These are phyloP conservation scores for Silurus glanis DNA, from an alignment of 2,113 vertebrate genomes.

Conservation along the genomic window DNA sequence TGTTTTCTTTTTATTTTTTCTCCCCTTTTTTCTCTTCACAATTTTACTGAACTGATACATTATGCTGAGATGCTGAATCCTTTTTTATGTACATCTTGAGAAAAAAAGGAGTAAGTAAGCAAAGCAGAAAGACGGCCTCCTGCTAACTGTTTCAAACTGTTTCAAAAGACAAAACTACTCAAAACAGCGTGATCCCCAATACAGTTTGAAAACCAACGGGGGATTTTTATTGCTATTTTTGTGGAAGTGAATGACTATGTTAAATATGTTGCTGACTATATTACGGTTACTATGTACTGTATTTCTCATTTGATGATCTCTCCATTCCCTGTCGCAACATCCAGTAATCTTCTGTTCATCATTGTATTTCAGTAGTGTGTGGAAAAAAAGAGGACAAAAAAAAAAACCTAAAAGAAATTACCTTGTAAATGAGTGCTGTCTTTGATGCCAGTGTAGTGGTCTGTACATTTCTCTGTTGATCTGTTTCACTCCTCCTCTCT, in stretches of 20 bases:
- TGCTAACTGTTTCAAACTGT: slow-evolving; percentile 67
- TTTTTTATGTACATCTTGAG: slow-evolving; percentile 75
- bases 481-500: slow-evolving; percentile 33
- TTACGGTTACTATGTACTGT: slow-evolving; percentile 76
- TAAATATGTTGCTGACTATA: slow-evolving; percentile 64
- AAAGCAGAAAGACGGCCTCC: slow-evolving; percentile 57
- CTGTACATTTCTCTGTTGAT: slow-evolving; percentile 61
- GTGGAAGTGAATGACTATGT: slow-evolving; percentile 76
- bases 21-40: slow-evolving; percentile 46
- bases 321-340: slow-evolving; percentile 78
- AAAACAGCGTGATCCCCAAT: slow-evolving; percentile 67
- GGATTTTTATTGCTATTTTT: slow-evolving; percentile 78
- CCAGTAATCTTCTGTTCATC: slow-evolving; percentile 79
- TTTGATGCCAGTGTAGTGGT: slow-evolving; percentile 86
- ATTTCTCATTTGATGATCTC: slow-evolving; percentile 74
- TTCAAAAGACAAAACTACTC: slow-evolving; percentile 50
- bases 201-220: slow-evolving; percentile 67
- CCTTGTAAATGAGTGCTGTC: slow-evolving; percentile 85
- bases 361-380: slow-evolving; percentile 87
- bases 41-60: slow-evolving; percentile 79
- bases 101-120: slow-evolving; percentile 60
- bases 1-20: slow-evolving; percentile 48
- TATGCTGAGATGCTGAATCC: slow-evolving; percentile 77
- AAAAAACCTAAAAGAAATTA: slow-evolving; percentile 72
- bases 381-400: slow-evolving; percentile 73